A percentile compares a stretch with the other conserved stretches of the same genome.
phyloP scores from a whole-genome alignment of 2,888 invertebrate species.

The Dione vanillae region DNA sequence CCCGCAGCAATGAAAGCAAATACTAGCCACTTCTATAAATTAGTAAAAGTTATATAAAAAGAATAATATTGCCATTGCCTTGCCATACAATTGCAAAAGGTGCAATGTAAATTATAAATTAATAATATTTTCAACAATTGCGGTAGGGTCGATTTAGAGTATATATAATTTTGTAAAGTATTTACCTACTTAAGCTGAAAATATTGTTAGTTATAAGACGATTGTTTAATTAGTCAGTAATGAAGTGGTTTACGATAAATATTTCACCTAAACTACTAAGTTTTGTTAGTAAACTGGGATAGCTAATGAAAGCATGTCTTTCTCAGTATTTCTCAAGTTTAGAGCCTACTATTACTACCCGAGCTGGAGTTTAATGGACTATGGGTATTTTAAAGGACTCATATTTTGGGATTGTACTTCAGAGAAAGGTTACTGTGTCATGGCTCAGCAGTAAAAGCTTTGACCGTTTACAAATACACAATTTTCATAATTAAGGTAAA shows the following conservation, averaged over 20 bases:
- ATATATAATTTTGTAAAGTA: too few species aligned
- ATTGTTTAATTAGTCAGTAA: too few species aligned
- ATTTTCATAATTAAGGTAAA: too few species aligned
- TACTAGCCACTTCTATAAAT: background rate
- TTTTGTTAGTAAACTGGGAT: background rate
- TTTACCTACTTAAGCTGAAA: too few species aligned
- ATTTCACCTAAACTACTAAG: too few species aligned
- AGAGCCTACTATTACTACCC: background rate
- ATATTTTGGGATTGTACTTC: conserved; percentile 16
- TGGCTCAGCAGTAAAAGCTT: too few species aligned
- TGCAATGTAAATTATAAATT: background rate
- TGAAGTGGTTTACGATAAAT: too few species aligned
- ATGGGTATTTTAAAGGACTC: conserved; percentile 15
- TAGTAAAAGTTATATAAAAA: background rate
- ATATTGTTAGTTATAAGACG: too few species aligned
- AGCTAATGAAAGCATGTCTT: conserved; percentile 1
- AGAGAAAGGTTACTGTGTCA: conserved; percentile 20
- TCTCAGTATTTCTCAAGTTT: background rate
- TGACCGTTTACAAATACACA: too few species aligned
- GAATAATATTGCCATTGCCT: background rate
- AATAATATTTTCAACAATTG: background rate
- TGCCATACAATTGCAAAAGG: background rate
- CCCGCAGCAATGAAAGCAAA: background rate
- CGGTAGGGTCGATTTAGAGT: too few species aligned
- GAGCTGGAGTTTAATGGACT: conserved; percentile 5